Conservation (phyloP, 2,797 vertebrate species). For the Chrosomus eos region DNA sequence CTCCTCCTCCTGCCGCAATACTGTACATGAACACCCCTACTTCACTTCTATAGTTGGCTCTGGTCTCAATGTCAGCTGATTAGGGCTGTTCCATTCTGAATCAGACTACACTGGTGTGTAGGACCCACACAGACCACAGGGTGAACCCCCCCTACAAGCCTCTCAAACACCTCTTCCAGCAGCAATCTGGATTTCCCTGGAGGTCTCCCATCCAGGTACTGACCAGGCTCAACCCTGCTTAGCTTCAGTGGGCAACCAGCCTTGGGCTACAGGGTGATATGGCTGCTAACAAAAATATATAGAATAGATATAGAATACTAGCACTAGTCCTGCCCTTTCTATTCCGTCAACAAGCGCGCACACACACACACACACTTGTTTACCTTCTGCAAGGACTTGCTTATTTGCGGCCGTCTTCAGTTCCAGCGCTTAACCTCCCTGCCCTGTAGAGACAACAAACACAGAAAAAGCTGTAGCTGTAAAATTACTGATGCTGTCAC, state of each 20-base stretch:
- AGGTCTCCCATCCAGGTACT: too few relatives aligned
- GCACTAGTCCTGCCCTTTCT: not conserved
- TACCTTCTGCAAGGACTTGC: slow-evolving; percentile 89
- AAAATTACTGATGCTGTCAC: slow-evolving; percentile 44
- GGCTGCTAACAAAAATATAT: too few relatives aligned
- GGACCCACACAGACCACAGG: too few relatives aligned
- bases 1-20: slow-evolving; percentile 65
- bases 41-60: slow-evolving; percentile 44
- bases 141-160: too few relatives aligned
- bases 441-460: slow-evolving; percentile 53
- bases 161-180: too few relatives aligned
- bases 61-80: slow-evolving; percentile 56
- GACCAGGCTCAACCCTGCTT: too few relatives aligned
- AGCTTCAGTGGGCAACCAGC: too few relatives aligned
- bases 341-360: not conserved
- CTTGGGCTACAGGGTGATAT: too few relatives aligned
- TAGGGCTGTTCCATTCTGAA: slow-evolving; percentile 53
- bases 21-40: slow-evolving; percentile 47
- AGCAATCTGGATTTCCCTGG: too few relatives aligned
- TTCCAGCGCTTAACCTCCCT: slow-evolving; percentile 47
- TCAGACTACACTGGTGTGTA: not conserved
- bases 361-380: slow-evolving; percentile 68
- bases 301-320: slow-evolving; percentile 59
- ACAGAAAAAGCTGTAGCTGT: slow-evolving; percentile 41
- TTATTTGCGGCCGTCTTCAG: slow-evolving; percentile 73